Evolutionary conservation across 1,140 invertebrate species (phyloP).

Genomic region (Temnothorax curvispinosus): DNA sequence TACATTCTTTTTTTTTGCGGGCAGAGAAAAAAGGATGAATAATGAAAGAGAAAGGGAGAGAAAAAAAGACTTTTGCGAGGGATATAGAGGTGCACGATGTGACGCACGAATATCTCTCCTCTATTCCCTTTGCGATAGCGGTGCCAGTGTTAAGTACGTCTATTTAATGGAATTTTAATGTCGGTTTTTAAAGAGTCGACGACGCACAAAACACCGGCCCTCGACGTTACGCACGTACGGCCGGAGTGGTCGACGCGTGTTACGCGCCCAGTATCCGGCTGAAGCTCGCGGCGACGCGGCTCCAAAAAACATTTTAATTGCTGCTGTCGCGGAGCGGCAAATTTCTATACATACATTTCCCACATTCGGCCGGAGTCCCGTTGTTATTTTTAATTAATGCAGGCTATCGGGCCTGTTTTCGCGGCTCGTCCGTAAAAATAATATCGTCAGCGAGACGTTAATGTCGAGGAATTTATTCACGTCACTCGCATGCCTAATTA

Average conservation of each 20-base stretch:
- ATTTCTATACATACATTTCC: slow-evolving; percentile 57
- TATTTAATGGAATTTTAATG: slow-evolving; percentile 75
- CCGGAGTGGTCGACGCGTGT: slow-evolving; percentile 50
- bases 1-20: slow-evolving; percentile 38
- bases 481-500: slow-evolving; percentile 35
- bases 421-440: slow-evolving; percentile 49
- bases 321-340: slow-evolving; percentile 34
- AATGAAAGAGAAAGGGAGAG: not conserved
- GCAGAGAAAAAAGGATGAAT: not conserved
- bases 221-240: slow-evolving; percentile 41
- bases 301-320: slow-evolving; percentile 67
- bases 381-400: slow-evolving; percentile 63
- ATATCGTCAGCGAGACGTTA: slow-evolving; percentile 43
- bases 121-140: slow-evolving; percentile 36
- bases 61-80: not conserved
- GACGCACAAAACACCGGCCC: slow-evolving; percentile 20
- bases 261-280: slow-evolving; percentile 46
- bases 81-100: slow-evolving; percentile 36
- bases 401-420: slow-evolving; percentile 56
- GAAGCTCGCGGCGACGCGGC: slow-evolving; percentile 30
- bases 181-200: slow-evolving; percentile 58
- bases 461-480: slow-evolving; percentile 38
- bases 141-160: slow-evolving; percentile 66
- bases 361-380: slow-evolving; percentile 45
- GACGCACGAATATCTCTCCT: slow-evolving; percentile 50